Evolutionary conservation across 1,140 invertebrate genomes (phyloP), one percentile per base, ranked within the genome.

Genomic region (Orussus abietinus): DNA sequence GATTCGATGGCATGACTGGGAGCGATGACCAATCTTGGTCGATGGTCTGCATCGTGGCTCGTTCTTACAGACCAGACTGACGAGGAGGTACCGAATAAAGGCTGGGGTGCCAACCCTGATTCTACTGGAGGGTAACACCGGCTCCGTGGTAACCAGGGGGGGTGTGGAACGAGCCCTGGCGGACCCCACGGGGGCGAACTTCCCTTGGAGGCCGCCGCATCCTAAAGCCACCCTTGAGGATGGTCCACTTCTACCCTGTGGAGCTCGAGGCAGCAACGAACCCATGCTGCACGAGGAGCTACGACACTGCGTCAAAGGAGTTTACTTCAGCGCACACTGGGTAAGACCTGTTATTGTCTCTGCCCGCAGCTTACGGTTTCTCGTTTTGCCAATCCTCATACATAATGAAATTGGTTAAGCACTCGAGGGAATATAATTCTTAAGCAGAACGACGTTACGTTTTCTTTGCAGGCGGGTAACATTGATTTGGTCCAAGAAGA

Each of bases 281-380:
- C 69, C 72, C 10, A 69, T 75, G 57, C 57, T 75, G 17, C 79
- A 82, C 50, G 74, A 76, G 29, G 75, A 79, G 41, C 58, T 82
- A 6, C 69, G 75, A 10, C 73, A 82, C 46, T 80, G 80, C 45
- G 77, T 85, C 36, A 80, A 81, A 55, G 86, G 84, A 9, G 77
- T 90, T 51, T 90, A 90, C 62, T 90, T 91, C 60, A 86, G 86
- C 29, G 88, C 88, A 18, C 81, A 89, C 62, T 90, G 87, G 87
- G 86, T 89, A 67, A 74, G 72, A 59, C 22, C 18, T n/a, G n/a
- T n/a, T n/a, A n/a, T n/a, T n/a, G n/a, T n/a, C n/a, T n/a, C n/a
- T n/a, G n/a, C n/a, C n/a, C n/a, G n/a, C n/a, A n/a, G n/a, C n/a
- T n/a, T n/a, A n/a, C n/a, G n/a, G n/a, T n/a, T n/a, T n/a, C n/a